Percentiles rank a stretch among this genome's conserved stretches.
These are phyloP conservation scores for Chalcosyrphus nemorum DNA, from an alignment of 2,888 invertebrate genomes.

Conservation along the genomic window DNA sequence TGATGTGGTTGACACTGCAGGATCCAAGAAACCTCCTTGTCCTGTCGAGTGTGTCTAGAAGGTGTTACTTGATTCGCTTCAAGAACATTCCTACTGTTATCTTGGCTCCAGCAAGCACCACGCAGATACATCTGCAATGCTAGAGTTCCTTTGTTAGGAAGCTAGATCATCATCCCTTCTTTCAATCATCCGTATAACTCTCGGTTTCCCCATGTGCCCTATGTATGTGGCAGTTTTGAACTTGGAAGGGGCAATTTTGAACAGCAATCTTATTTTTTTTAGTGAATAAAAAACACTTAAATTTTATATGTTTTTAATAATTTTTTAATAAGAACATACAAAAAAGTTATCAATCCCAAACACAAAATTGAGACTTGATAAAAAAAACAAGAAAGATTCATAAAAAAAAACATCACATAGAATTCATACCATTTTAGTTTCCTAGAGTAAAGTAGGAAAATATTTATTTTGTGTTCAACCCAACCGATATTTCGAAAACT, in stretches of 20 bases:
- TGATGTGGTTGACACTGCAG: no score
- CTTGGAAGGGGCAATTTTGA: conserved; percentile 30
- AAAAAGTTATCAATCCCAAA: no score
- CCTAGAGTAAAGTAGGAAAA: conserved; percentile 12
- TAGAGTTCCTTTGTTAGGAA: no score
- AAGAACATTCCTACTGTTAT: no score
- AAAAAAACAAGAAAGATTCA: conserved; percentile 5
- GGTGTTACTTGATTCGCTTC: no score
- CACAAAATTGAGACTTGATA: conserved; percentile 12
- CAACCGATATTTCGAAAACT: conserved; percentile 4
- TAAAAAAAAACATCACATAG: conserved; percentile 1
- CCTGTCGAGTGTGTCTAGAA: no score
- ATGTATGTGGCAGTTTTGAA: not conserved
- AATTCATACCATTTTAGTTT: conserved; percentile 15
- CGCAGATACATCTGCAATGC: no score
- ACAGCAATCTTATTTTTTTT: conserved; percentile 21
- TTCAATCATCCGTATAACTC: no score
- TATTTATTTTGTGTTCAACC: conserved; percentile 16
- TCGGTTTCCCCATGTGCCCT: no score
- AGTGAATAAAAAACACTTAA: conserved; percentile 11
- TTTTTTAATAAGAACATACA: conserved; percentile 6
- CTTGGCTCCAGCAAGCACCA: no score
- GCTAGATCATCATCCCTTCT: no score
- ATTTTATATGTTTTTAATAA: conserved; percentile 2
- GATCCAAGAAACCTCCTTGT: no score